These are phyloP conservation scores for Trachelipus rathkii DNA, from an alignment of 1,140 invertebrate species.

Conservation along the genomic window DNA sequence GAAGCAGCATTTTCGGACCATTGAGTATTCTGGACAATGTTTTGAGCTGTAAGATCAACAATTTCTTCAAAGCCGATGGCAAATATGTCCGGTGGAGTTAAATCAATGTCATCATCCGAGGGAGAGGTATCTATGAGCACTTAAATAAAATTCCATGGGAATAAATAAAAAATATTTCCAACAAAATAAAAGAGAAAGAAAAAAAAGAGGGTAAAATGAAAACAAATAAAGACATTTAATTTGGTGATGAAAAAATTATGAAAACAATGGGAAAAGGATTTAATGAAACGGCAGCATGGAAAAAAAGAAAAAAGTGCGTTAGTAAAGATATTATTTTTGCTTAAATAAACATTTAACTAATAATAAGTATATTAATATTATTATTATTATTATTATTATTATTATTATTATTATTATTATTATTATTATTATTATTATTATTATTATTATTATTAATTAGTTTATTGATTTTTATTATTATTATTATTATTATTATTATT, in stretches of 20 bases:
- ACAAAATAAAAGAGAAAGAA: not conserved
- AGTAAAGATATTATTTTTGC: not conserved
- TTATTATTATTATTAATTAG: too few relatives aligned
- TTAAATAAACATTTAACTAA: too few relatives aligned
- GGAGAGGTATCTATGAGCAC: constrained; percentile 55
- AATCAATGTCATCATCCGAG: constrained; percentile 49
- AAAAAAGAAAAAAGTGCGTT: not conserved
- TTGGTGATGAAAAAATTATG: not conserved
- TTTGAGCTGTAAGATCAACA: constrained; percentile 96
- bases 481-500: too few relatives aligned
- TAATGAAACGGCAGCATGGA: not conserved
- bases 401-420: too few relatives aligned
- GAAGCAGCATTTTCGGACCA: constrained; percentile 86
- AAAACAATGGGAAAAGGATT: not conserved
- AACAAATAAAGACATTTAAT: not conserved
- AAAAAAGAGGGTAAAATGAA: not conserved
- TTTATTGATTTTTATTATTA: too few relatives aligned
- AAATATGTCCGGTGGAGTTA: constrained; percentile 73
- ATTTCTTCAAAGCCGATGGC: constrained; percentile 99
- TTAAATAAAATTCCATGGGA: constrained; percentile 29
- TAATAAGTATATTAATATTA: too few relatives aligned
- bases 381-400: too few relatives aligned
- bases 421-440: too few relatives aligned
- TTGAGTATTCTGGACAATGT: constrained; percentile 67
- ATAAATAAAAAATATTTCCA: not conserved